Evolutionary conservation across 2,888 invertebrate genomes (phyloP).

Genomic region (Stegana nigrithorax): DNA sequence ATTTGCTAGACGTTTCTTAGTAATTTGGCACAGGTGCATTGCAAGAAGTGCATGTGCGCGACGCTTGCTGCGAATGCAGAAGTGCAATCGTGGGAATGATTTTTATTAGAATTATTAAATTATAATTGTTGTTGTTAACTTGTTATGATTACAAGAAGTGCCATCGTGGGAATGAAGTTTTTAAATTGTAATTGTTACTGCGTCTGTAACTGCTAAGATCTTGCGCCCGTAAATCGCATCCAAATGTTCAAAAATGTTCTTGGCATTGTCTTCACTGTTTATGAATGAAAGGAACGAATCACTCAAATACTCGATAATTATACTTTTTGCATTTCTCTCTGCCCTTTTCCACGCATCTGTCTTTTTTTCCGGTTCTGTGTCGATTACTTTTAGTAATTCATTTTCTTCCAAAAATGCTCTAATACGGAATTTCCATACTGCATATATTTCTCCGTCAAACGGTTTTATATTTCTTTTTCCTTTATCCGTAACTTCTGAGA

Average conservation of each 20-base stretch:
- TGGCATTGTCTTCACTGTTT: conserved; percentile 20
- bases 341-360: conserved; percentile 22
- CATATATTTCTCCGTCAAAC: not conserved
- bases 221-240: conserved; percentile 30
- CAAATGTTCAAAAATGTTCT: conserved; percentile 28
- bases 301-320: conserved; percentile 30
- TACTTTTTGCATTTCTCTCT: conserved; percentile 27
- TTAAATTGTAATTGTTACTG: too few relatives aligned
- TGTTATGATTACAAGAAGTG: too few relatives aligned
- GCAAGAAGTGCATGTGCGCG: too few relatives aligned
- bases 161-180: too few relatives aligned
- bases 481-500: too few relatives aligned
- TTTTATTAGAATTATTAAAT: too few relatives aligned
- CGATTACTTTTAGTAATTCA: not conserved
- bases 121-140: too few relatives aligned
- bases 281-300: conserved; percentile 32
- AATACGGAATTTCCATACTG: not conserved
- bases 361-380: not conserved
- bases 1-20: too few relatives aligned
- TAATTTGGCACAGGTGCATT: too few relatives aligned
- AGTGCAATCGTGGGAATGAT: too few relatives aligned
- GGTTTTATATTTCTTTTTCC: not conserved
- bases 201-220: too few relatives aligned
- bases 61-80: too few relatives aligned
- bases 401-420: not conserved